These are phyloP conservation scores for Rhagonycha fulva DNA, from an alignment of 2,888 invertebrate species.

Conservation along the genomic window DNA sequence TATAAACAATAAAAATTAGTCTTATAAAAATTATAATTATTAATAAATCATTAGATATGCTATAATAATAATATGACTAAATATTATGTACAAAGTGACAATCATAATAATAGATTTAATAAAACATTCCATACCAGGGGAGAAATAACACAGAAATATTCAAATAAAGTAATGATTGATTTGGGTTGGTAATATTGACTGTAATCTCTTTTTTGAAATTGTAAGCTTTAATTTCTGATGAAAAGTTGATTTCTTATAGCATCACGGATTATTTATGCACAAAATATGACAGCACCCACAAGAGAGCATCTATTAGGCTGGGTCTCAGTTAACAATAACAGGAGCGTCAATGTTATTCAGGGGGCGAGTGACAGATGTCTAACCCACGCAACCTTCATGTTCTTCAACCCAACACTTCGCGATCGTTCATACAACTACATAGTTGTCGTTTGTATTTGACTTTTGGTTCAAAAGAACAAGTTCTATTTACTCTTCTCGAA, in stretches of 20 bases:
- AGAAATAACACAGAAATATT: too few relatives aligned
- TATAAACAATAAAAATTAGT: too few relatives aligned
- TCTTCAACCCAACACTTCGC: conserved; percentile 28
- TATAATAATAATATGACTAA: too few relatives aligned
- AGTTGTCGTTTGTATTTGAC: not conserved
- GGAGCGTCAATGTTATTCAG: conserved; percentile 35
- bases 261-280: conserved; percentile 2
- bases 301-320: conserved; percentile 22
- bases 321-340: conserved; percentile 34
- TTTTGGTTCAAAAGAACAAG: conserved; percentile 5
- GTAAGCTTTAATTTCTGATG: not conserved
- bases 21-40: too few relatives aligned
- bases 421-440: conserved; percentile 3
- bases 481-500: not conserved
- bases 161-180: too few relatives aligned
- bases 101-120: too few relatives aligned
- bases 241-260: not conserved
- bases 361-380: conserved; percentile 34
- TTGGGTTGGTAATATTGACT: too few relatives aligned
- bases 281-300: conserved; percentile 35
- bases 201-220: too few relatives aligned
- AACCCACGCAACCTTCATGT: conserved; percentile 31
- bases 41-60: too few relatives aligned
- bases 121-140: too few relatives aligned
- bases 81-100: too few relatives aligned